Conservation (phyloP, 37 sponge, comb jelly and placozoan species). For the Agelas oroides region DNA sequence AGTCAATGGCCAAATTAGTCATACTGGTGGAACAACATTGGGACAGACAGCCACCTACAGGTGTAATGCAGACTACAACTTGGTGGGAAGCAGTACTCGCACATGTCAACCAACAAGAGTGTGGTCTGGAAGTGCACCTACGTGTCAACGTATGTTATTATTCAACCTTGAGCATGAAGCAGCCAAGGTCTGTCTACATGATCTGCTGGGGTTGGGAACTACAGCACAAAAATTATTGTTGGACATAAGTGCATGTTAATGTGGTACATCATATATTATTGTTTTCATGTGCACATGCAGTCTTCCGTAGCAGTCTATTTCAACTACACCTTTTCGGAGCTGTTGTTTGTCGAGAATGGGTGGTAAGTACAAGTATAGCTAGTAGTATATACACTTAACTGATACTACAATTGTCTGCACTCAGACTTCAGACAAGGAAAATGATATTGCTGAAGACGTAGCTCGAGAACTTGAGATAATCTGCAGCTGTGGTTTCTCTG, state of each 20-base stretch:
- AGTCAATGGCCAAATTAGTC: no score
- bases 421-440: background rate
- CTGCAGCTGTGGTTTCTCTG: constrained; percentile 5
- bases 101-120: no score
- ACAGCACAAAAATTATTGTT: background rate
- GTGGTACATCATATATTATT: no score
- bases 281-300: no score
- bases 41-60: no score
- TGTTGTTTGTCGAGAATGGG: constrained; percentile 20
- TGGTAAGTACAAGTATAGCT: constrained; percentile 38
- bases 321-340: constrained; percentile 27
- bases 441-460: background rate
- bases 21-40: no score
- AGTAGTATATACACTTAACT: background rate
- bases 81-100: no score
- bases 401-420: background rate
- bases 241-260: background rate
- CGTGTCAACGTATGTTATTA: no score
- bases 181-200: background rate
- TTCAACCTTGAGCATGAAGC: background rate
- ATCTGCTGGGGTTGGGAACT: background rate
- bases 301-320: constrained; percentile 36
- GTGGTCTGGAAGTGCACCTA: no score
- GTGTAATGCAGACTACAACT: no score
- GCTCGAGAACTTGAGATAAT: background rate